These are phyloP conservation scores for Acanthurus tractus DNA, from an alignment of 2,797 vertebrate genomes.

Conservation along the genomic window DNA sequence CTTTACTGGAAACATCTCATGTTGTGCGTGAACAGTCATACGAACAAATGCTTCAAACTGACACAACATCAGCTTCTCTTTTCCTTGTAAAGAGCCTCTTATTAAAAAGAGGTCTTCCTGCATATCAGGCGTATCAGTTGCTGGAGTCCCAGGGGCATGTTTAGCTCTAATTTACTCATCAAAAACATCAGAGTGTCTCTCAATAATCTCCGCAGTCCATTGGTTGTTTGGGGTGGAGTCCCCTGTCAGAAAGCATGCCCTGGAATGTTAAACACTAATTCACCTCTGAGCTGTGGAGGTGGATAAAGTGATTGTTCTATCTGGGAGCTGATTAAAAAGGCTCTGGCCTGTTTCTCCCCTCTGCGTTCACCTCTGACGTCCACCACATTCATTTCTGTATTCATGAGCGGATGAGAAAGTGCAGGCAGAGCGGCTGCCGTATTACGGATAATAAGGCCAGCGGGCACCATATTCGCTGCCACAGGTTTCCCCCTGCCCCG, in stretches of 20 bases:
- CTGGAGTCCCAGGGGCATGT: slow-evolving; percentile 75
- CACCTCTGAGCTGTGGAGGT: slow-evolving; percentile 81
- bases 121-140: slow-evolving; percentile 64
- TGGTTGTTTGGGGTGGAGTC: slow-evolving; percentile 78
- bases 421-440: slow-evolving; percentile 77
- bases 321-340: slow-evolving; percentile 84
- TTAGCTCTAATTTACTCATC: slow-evolving; percentile 83
- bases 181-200: slow-evolving; percentile 81
- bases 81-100: slow-evolving; percentile 61
- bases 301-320: slow-evolving; percentile 86
- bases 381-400: slow-evolving; percentile 84
- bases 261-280: slow-evolving; percentile 88
- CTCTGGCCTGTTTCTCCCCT: slow-evolving; percentile 73
- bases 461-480: slow-evolving; percentile 77
- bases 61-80: slow-evolving; percentile 59
- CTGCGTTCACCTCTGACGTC: slow-evolving; percentile 81
- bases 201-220: slow-evolving; percentile 75
- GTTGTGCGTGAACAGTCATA: slow-evolving; percentile 21
- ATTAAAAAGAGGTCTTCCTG: slow-evolving; percentile 64
- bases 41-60: slow-evolving; percentile 65
- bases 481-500: slow-evolving; percentile 76
- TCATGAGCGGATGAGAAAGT: slow-evolving; percentile 83
- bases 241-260: slow-evolving; percentile 82
- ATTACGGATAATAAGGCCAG: slow-evolving; percentile 86
- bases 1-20: slow-evolving; percentile 2